Evolutionary conservation across 2,888 invertebrate species (phyloP).

Genomic region (Brenthis hecate): DNA sequence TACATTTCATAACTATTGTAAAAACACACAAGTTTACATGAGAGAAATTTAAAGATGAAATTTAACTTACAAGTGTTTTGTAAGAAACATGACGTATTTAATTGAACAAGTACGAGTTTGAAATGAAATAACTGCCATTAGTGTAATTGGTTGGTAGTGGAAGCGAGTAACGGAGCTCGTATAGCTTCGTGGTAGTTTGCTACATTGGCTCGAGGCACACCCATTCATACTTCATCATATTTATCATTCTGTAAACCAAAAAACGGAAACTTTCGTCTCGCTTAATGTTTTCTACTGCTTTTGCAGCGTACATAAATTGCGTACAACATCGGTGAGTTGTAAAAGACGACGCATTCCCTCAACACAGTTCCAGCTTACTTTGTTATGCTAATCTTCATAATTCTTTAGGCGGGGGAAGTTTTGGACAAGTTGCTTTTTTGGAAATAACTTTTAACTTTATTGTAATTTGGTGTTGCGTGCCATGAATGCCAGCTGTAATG

Average conservation of each 20-base stretch:
- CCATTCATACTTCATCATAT: constrained; percentile 10
- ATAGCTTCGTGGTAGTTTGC: constrained; percentile 38
- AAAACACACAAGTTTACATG: too few species aligned
- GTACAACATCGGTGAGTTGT: constrained; percentile 60
- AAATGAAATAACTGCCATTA: constrained; percentile 77
- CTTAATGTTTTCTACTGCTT: constrained; percentile 33
- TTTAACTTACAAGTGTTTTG: constrained; percentile 28
- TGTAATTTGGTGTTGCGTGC: constrained; percentile 67
- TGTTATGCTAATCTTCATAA: constrained; percentile 82
- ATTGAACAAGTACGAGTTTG: constrained; percentile 51
- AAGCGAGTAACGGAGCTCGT: constrained; percentile 56
- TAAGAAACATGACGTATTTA: constrained; percentile 32
- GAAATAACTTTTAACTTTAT: constrained; percentile 76
- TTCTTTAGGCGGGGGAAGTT: constrained; percentile 77
- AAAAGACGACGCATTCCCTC: constrained; percentile 69
- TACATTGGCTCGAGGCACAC: constrained; percentile 21
- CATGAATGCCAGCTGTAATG: constrained; percentile 54
- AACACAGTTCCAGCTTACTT: constrained; percentile 76
- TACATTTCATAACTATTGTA: too few species aligned
- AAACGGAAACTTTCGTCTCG: constrained; percentile 21
- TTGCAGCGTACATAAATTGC: constrained; percentile 46
- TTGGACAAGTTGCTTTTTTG: constrained; percentile 72
- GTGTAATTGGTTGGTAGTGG: constrained; percentile 72
- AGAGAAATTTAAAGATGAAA: constrained; percentile 3
- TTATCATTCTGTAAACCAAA: constrained; percentile 23